Base-by-base conservation (phyloP, 2,888 invertebrate species). In the Agrochola litura region DNA sequence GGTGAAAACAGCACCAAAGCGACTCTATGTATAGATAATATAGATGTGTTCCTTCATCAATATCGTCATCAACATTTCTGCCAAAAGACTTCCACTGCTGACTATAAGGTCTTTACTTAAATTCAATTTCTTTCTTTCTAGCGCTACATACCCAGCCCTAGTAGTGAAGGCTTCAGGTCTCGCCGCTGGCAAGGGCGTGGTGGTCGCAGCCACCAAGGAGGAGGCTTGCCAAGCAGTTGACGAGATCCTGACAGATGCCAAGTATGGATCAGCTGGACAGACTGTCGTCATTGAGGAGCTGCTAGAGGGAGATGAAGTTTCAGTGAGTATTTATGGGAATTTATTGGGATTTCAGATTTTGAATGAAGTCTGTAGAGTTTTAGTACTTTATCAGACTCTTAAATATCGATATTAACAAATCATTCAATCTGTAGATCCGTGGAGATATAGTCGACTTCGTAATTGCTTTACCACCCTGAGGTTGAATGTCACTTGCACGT, bases 141-240 rank as follows among this genome's bases (percentile, higher is more conserved):
- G 98, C 87, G 98, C 99, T 12, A 94, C 98, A 8, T 98, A 97
- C 93, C 97, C 97, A 64, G 99, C 99, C 0, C 95, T 99, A 71
- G 99, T 99, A 2, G 98, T 99, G 0, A 99, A 99, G 95, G 99
- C 99, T 0, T 98, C 98, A 86, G 99, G 99, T 0, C 96, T 99
- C 74, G 99, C 99, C 0, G 99, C 99, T 0, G 99, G 99, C 52
- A 99, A 99, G 94, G 99, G 99, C 0, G 99, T 99, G 4, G 98
- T 99, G 5, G 99, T 99, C 1, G 98, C 99, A 0, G 93, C 97
- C 2, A 97, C 97, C 88, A 97, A 97, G 84, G 97, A 97, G n/a
- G 99, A 99, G 92, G 99, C 99, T 0, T 98, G 98, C 86, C 93
- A 95, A 60, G 99, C 99, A 0, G 98, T 99, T 0, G 98, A 98